Percentiles rank a stretch among this genome's conserved stretches.
Conservation (phyloP, 2,113 vertebrate species). For the Otus sunia region DNA sequence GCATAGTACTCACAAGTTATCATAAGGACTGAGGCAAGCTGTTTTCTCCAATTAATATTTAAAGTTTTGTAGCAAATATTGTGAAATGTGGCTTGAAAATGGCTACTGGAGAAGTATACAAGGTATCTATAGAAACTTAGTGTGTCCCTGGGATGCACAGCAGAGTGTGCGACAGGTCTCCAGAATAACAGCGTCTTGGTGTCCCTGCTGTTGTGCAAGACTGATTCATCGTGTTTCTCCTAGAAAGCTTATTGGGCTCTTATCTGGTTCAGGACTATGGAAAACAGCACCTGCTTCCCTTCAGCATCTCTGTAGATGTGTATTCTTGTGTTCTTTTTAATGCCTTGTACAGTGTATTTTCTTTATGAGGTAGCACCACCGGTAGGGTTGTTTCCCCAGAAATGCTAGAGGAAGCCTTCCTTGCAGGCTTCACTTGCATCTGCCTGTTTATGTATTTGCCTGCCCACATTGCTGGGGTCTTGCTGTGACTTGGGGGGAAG, state of each 20-base stretch:
- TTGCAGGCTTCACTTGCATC: fast-evolving
- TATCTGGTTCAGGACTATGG: background rate
- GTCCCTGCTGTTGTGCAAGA: background rate
- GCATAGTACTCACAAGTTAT: background rate
- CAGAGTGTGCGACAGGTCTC: background rate
- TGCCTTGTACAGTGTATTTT: background rate
- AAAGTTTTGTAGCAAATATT: background rate
- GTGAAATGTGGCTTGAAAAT: background rate
- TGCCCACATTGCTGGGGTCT: background rate
- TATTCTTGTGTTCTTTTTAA: background rate
- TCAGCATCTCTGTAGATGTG: background rate
- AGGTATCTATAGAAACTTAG: background rate
- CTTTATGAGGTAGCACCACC: background rate
- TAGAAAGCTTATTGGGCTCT: background rate
- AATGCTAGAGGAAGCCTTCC: background rate
- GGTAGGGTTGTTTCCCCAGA: background rate
- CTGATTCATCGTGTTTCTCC: background rate
- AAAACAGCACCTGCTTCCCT: background rate
- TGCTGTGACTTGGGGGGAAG: background rate
- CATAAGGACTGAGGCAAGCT: background rate
- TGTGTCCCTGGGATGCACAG: background rate
- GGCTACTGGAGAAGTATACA: background rate
- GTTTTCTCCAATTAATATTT: background rate
- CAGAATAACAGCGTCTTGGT: background rate
- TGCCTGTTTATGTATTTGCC: background rate